Evolutionary conservation across 2,888 invertebrate species (phyloP).

Genomic region (Dynastes maya): DNA sequence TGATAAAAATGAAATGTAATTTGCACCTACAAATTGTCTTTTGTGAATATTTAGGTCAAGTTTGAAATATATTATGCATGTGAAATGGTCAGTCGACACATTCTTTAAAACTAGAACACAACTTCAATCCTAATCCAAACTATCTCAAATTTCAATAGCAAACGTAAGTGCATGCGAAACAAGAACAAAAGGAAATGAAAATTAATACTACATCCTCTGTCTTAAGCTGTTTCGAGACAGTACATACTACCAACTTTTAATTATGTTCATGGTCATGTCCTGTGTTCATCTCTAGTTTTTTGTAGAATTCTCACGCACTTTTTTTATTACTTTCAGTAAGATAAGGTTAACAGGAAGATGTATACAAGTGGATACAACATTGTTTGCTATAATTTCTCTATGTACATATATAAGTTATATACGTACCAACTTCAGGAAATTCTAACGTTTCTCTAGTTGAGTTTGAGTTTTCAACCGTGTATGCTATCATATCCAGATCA

Average conservation of each 20-base stretch:
- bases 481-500: no score
- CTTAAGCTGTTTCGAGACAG: background rate
- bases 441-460: no score
- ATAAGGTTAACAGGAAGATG: no score
- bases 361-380: no score
- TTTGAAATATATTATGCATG: background rate
- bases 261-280: background rate
- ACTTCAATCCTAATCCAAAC: background rate
- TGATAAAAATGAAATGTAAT: background rate
- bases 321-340: no score
- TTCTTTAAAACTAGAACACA: background rate
- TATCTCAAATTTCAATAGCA: conserved; percentile 1
- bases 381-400: no score
- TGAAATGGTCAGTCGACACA: background rate
- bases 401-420: no score
- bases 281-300: no score
- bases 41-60: conserved; percentile 9
- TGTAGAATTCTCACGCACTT: no score
- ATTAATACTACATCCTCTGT: background rate
- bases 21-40: background rate
- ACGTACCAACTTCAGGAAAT: no score
- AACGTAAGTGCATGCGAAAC: background rate
- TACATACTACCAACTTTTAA: background rate
- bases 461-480: no score
- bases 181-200: background rate